These are phyloP conservation scores for Porphyrio hochstetteri DNA, from an alignment of 2,113 vertebrate species.

Conservation along the genomic window DNA sequence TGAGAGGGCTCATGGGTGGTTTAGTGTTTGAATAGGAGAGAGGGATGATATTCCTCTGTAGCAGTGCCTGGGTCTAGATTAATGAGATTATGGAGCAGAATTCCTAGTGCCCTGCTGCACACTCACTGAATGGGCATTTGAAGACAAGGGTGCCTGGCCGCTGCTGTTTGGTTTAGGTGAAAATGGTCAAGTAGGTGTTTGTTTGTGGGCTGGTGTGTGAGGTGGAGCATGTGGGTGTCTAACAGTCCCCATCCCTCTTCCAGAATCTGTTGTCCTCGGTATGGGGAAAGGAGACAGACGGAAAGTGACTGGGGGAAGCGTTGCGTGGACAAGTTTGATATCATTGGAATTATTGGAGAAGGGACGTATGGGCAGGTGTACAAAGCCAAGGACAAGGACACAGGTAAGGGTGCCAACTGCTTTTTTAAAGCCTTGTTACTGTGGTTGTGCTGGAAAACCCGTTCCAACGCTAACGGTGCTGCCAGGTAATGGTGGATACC, in stretches of 20 bases:
- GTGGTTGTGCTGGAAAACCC: background rate
- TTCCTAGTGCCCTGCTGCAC: background rate
- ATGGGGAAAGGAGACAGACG: slow-evolving; percentile 94
- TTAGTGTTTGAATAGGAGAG: background rate
- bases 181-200: rapidly evolving
- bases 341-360: slow-evolving; percentile 97
- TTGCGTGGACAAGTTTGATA: slow-evolving; percentile 97
- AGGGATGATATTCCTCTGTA: background rate
- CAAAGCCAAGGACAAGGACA: slow-evolving; percentile 99
- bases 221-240: background rate
- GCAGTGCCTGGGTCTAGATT: background rate
- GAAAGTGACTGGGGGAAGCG: slow-evolving; percentile 98
- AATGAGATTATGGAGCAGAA: background rate
- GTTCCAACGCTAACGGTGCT: rapidly evolving
- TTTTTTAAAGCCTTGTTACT: no score
- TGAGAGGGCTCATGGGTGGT: no score
- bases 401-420: slow-evolving; percentile 71
- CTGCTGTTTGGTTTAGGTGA: no score
- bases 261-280: slow-evolving; percentile 98
- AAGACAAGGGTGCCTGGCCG: rapidly evolving
- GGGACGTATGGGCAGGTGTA: slow-evolving; percentile 98
- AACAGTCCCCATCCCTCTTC: background rate
- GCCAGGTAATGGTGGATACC: rapidly evolving
- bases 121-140: rapidly evolving
- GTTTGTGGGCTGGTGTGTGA: rapidly evolving